Percentiles rank a stretch among this genome's conserved stretches.
Conservation (phyloP, 2,113 vertebrate genomes). For the Irena cyanogastra region DNA sequence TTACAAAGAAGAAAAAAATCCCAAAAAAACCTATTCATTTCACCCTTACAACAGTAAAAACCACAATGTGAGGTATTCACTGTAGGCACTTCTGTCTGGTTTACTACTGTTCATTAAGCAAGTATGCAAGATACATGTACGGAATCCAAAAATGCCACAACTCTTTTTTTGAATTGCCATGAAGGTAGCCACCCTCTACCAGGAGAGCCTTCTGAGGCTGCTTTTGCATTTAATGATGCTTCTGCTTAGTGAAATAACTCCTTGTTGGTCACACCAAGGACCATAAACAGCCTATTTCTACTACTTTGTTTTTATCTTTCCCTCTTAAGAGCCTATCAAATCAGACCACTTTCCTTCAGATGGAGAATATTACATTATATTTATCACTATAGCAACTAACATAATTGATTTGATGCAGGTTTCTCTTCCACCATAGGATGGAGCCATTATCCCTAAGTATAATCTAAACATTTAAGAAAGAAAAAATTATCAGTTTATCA, state of each 20-base stretch:
- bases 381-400: conserved; percentile 73
- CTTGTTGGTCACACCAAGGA: not conserved
- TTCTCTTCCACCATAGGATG: conserved; percentile 85
- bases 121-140: not conserved
- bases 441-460: conserved; percentile 81
- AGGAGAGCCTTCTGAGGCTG: not conserved
- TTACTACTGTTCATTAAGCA: not conserved
- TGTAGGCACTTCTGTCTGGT: not conserved
- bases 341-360: not conserved
- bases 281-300: not conserved
- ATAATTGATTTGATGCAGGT: conserved; percentile 71
- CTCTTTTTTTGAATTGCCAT: not conserved
- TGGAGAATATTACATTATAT: conserved; percentile 25
- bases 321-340: not conserved
- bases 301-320: not conserved
- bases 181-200: not conserved
- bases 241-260: not conserved
- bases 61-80: not conserved
- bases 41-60: not conserved
- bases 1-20: not conserved
- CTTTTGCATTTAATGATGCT: not conserved
- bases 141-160: not conserved
- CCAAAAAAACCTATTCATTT: not conserved
- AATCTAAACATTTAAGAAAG: conserved; percentile 56
- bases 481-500: conserved; percentile 22